Evolutionary conservation across 2,113 vertebrate species (phyloP), one percentile per base, ranked within the genome.

Genomic region (Sinocyclocheilus rhinocerous): DNA sequence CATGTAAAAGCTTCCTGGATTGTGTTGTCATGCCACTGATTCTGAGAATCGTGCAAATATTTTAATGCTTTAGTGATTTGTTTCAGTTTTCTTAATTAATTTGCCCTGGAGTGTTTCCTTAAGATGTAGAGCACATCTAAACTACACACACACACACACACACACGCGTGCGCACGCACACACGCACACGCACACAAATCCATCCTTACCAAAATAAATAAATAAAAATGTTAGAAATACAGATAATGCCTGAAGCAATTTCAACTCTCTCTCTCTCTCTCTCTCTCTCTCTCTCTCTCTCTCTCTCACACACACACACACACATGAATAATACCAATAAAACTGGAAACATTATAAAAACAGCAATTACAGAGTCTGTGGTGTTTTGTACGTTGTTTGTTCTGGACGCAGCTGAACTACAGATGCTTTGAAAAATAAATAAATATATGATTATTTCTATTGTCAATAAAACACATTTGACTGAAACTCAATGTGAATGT

Each of bases 71-170:
- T 16, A 48, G 42, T 24, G 42, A 24, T 75, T 75, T 48, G 42
- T 75, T 9, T 24, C 72, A 24, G 72, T 48, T 73, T 42, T 76
- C n/a, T 50, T 48, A 26, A 50, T 76, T 48, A 24, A 76, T 50
- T 24, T 48, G 42, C 72, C 72, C 72, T 0, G 20, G 42, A 50
- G 72, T 48, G 42, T 26, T 76, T 76, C 72, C 72, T 16, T 48
- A 48, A 76, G 72, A 76, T 76, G 72, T 50, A 50, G 42, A 76
- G 80, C 42, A 81, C 61, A 72, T 33, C 55, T 50, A 80, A 22
- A 55, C 29, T 18, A 72, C 26, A 42, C 61, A 69, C 45, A 72
- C 9, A 22, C 9, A 8, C 55, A 81, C 26, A 39, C 75, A 65
- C 29, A 70, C 7, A 36, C 20, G 1, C 29, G 1, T 2, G 0